These are phyloP conservation scores for Basileuterus tristriatus DNA, from an alignment of 2,797 vertebrate genomes.

Conservation along the genomic window DNA sequence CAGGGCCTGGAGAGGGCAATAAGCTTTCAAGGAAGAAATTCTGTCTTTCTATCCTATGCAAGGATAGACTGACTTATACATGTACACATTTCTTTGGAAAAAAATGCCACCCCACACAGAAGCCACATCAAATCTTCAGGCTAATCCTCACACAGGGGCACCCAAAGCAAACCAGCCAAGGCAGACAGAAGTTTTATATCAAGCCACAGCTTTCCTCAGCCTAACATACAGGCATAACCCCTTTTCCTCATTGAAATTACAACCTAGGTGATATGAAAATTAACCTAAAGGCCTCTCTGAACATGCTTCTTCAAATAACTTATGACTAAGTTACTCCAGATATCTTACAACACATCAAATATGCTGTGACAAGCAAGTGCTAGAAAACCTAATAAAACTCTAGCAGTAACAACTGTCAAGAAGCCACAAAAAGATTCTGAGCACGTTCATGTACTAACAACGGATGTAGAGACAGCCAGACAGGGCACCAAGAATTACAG, in stretches of 20 bases:
- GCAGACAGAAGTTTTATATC: neutral
- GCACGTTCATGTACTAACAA: accelerated
- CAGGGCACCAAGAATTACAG: neutral
- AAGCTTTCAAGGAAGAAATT: neutral
- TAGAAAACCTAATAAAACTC: neutral
- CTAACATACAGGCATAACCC: neutral
- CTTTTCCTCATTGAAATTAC: neutral
- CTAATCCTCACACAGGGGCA: neutral
- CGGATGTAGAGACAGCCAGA: neutral
- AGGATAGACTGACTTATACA: neutral
- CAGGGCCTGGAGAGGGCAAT: neutral
- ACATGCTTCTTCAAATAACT: neutral
- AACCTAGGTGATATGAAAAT: neutral
- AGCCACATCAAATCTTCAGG: neutral
- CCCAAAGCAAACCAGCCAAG: neutral
- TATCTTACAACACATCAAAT: neutral
- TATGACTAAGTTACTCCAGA: neutral
- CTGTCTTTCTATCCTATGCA: neutral
- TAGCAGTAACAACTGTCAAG: neutral
- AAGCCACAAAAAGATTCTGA: neutral
- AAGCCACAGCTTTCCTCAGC: neutral
- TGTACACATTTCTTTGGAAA: neutral
- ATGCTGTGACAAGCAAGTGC: neutral
- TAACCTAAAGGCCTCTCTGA: neutral
- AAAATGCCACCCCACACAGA: neutral